Conservation (phyloP, 2,888 invertebrate genomes). For the Tachina lurida region DNA sequence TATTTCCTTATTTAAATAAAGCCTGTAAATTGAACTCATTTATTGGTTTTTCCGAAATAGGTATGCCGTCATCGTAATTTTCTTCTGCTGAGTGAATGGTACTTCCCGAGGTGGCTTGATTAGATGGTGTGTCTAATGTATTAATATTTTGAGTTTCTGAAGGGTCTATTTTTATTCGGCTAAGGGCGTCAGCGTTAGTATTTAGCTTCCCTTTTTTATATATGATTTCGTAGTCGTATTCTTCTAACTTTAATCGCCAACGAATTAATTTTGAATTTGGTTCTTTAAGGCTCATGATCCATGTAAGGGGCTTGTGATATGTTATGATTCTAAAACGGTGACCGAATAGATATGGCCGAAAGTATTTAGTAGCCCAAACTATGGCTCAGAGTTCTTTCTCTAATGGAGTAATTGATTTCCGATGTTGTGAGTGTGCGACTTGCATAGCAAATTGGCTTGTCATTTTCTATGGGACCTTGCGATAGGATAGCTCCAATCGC, state of each 20-base stretch:
- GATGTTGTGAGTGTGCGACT: conserved; percentile 71
- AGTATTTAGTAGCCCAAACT: conserved; percentile 33
- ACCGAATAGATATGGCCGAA: not conserved
- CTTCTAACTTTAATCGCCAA: conserved; percentile 14
- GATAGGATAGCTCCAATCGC: conserved; percentile 75
- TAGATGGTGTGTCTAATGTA: conserved; percentile 31
- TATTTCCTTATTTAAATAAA: conserved; percentile 27
- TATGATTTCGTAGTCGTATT: not conserved
- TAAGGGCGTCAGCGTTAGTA: conserved; percentile 71
- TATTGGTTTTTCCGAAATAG: conserved; percentile 66
- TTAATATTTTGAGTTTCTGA: conserved; percentile 14
- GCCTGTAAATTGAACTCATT: conserved; percentile 51
- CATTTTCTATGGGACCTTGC: conserved; percentile 74
- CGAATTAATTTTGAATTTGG: conserved; percentile 13
- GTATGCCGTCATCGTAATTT: conserved; percentile 40
- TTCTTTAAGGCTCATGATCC: conserved; percentile 25
- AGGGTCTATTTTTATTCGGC: conserved; percentile 58
- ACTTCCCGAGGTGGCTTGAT: conserved; percentile 33
- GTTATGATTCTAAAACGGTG: not conserved
- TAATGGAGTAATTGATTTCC: conserved; percentile 2
- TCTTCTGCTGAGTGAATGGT: conserved; percentile 61
- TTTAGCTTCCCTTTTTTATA: conserved; percentile 46
- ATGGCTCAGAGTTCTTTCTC: conserved; percentile 33
- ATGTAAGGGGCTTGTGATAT: not conserved
- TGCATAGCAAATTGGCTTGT: conserved; percentile 74